Percentiles rank a stretch among this genome's conserved stretches.
phyloP scores from a whole-genome alignment of 2,113 vertebrate genomes.

The Athene noctua region DNA sequence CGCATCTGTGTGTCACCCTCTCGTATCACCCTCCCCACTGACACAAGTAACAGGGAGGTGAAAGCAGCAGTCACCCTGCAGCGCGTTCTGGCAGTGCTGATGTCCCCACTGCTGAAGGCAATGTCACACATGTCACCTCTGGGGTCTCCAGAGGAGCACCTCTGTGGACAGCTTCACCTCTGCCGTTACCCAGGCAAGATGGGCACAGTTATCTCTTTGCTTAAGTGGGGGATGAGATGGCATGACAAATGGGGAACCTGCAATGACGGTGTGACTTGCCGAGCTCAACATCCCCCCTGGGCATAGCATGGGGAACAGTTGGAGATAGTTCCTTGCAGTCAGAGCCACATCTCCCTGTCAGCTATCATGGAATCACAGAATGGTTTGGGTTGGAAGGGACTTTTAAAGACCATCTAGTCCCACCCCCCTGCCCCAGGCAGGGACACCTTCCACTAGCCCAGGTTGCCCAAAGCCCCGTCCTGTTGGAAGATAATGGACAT shows the following conservation, averaged over 20 bases:
- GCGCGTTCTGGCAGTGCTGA: neutral
- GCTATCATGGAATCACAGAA: no score
- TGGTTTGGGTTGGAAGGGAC: no score
- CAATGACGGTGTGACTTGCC: neutral
- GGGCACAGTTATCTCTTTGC: neutral
- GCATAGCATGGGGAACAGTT: neutral
- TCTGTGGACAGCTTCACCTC: neutral
- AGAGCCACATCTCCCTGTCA: neutral
- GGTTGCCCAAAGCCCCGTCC: no score
- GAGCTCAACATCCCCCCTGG: neutral
- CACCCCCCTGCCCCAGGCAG: no score
- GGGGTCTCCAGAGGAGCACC: neutral
- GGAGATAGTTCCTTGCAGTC: neutral
- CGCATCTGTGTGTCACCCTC: neutral
- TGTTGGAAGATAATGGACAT: no score
- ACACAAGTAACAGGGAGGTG: neutral
- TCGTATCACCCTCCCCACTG: no score
- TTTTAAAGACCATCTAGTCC: no score
- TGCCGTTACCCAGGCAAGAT: neutral
- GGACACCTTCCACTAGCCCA: no score
- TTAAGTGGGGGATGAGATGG: neutral
- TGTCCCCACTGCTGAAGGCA: neutral
- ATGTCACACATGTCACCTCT: fast-evolving
- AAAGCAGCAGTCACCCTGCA: neutral
- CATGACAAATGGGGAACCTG: neutral